Percentiles rank a stretch among this genome's conserved stretches.
Conservation (phyloP, 2,888 invertebrate species). For the Idaea aversata region DNA sequence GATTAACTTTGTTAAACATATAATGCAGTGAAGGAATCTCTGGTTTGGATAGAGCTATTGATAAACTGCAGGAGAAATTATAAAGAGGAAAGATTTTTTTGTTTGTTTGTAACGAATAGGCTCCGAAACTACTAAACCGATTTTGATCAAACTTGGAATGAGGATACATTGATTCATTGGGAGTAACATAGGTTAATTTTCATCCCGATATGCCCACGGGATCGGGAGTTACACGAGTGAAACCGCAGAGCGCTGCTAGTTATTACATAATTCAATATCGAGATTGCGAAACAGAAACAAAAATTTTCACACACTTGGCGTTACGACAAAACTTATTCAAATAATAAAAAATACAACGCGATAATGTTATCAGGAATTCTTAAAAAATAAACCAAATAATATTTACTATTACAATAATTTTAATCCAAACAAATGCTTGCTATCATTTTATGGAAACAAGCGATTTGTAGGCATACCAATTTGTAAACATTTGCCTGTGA, state of each 20-base stretch:
- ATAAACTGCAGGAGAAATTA: no score
- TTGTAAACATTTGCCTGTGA: not conserved
- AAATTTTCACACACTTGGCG: not conserved
- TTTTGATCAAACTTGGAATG: no score
- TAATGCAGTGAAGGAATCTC: no score
- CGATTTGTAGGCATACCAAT: not conserved
- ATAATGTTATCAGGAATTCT: not conserved
- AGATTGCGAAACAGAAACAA: not conserved
- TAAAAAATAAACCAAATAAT: not conserved
- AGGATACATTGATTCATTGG: no score
- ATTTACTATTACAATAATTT: not conserved
- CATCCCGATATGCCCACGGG: no score
- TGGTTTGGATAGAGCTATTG: no score
- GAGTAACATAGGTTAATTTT: no score
- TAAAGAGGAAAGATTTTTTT: no score
- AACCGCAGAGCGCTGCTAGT: not conserved
- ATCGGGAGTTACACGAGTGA: no score
- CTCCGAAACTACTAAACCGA: no score
- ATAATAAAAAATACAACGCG: not conserved
- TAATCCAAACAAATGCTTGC: not conserved
- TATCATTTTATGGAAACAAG: not conserved
- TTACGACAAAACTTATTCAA: not conserved
- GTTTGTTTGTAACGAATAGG: no score
- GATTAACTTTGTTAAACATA: no score
- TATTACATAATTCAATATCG: not conserved